These are phyloP conservation scores for Caenorhabditis latens DNA, from an alignment of 1,140 invertebrate genomes.

Conservation along the genomic window DNA sequence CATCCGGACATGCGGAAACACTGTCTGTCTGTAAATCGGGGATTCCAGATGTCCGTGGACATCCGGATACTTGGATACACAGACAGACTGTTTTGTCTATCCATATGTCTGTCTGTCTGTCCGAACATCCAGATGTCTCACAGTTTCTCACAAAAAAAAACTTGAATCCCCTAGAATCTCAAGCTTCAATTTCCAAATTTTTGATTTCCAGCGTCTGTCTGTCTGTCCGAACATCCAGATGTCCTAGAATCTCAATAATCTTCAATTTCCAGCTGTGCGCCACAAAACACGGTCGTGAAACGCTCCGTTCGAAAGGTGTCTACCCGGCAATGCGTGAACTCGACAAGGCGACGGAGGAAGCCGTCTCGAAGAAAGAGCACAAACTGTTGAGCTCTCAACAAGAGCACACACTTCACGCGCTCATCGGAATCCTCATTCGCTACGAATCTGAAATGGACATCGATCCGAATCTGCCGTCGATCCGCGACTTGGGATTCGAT, in stretches of 20 bases:
- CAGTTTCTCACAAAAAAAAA: too few species aligned
- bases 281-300: conserved; percentile 63
- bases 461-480: conserved; percentile 60
- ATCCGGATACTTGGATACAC: too few species aligned
- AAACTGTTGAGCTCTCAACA: conserved; percentile 53
- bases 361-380: background rate
- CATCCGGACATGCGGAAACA: too few species aligned
- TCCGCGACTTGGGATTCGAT: conserved; percentile 43
- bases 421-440: conserved; percentile 68
- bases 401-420: conserved; percentile 66
- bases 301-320: conserved; percentile 63
- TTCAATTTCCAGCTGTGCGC: conserved; percentile 65
- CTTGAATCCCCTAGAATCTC: too few species aligned
- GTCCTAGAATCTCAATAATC: background rate
- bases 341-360: conserved; percentile 49
- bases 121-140: too few species aligned
- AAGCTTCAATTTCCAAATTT: conserved; percentile 55
- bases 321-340: conserved; percentile 65
- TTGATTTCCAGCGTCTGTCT: too few species aligned
- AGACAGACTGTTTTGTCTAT: too few species aligned
- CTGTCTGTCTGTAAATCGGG: too few species aligned
- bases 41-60: too few species aligned
- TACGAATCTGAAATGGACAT: conserved; percentile 68
- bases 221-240: too few species aligned
- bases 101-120: too few species aligned